Evolutionary conservation across 2,888 invertebrate genomes (phyloP).

Genomic region (Eupithecia subumbrata): DNA sequence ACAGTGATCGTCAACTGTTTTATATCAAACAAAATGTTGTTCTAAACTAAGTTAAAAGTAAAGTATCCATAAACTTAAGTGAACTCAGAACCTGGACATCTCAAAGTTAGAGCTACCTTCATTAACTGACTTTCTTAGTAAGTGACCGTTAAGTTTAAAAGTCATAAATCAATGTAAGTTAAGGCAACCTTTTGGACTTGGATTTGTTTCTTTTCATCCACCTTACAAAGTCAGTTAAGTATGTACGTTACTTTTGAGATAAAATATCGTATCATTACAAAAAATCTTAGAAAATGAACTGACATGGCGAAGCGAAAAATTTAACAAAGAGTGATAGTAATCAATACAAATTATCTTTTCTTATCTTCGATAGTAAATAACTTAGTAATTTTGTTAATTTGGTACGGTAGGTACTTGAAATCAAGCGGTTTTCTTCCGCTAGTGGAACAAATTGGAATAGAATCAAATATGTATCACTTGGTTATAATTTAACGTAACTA

Average conservation of each 20-base stretch:
- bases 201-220: not conserved
- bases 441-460: too few species aligned
- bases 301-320: too few species aligned
- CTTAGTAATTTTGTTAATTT: too few species aligned
- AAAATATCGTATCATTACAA: not conserved
- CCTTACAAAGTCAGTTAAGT: not conserved
- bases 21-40: conserved; percentile 2
- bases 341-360: too few species aligned
- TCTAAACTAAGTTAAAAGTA: not conserved
- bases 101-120: conserved; percentile 43
- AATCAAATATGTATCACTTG: too few species aligned
- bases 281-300: not conserved
- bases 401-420: too few species aligned
- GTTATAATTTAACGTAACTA: too few species aligned
- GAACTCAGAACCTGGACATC: not conserved
- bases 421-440: too few species aligned
- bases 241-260: not conserved
- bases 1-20: not conserved
- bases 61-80: conserved; percentile 3
- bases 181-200: conserved; percentile 43
- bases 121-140: conserved; percentile 44
- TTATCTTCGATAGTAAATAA: too few species aligned
- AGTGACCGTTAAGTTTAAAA: conserved; percentile 50
- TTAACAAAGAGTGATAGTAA: too few species aligned
- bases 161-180: conserved; percentile 51